Evolutionary conservation across 2,888 invertebrate genomes (phyloP).

Genomic region (Drosophila pegasa): DNA sequence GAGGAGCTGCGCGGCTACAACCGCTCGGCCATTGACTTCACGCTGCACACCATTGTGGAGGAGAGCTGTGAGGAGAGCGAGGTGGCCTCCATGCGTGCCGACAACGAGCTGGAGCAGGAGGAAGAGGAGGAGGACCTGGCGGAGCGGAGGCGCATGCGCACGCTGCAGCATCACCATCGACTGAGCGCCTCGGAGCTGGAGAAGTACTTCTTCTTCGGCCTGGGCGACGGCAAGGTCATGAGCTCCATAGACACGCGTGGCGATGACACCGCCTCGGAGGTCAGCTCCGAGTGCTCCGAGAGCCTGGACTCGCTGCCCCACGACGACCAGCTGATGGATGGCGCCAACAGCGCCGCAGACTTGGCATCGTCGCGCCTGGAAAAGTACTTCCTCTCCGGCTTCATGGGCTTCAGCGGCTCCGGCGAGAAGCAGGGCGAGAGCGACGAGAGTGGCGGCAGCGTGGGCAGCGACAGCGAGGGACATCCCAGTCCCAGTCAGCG

Average conservation of each 20-base stretch:
- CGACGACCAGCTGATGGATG: conserved; percentile 86
- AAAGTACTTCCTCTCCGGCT: conserved; percentile 94
- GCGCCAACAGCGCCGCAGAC: conserved; percentile 88
- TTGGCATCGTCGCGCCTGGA: conserved; percentile 93
- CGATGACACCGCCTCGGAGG: conserved; percentile 90
- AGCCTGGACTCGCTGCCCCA: conserved; percentile 89
- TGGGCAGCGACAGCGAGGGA: conserved; percentile 96
- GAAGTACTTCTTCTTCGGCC: conserved; percentile 95
- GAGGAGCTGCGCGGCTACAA: conserved; percentile 94
- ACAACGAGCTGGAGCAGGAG: conserved; percentile 66
- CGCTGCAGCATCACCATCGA: conserved; percentile 86
- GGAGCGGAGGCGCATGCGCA: conserved; percentile 84
- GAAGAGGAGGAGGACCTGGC: conserved; percentile 58
- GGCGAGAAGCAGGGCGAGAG: conserved; percentile 90
- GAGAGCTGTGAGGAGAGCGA: conserved; percentile 98
- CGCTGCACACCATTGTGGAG: conserved; percentile 96
- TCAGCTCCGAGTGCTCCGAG: conserved; percentile 94
- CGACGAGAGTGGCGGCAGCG: conserved; percentile 88
- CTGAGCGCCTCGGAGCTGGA: conserved; percentile 93
- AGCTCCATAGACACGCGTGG: conserved; percentile 86
- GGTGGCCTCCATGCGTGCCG: conserved; percentile 87
- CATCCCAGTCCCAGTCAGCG: conserved; percentile 94
- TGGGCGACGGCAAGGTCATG: conserved; percentile 89
- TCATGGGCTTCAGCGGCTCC: conserved; percentile 91
- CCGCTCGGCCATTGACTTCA: conserved; percentile 93